A percentile compares a stretch with the other conserved stretches of the same genome.
These are phyloP conservation scores for Eidolon dupreanum DNA, from an alignment of 2,797 vertebrate species.

Conservation along the genomic window DNA sequence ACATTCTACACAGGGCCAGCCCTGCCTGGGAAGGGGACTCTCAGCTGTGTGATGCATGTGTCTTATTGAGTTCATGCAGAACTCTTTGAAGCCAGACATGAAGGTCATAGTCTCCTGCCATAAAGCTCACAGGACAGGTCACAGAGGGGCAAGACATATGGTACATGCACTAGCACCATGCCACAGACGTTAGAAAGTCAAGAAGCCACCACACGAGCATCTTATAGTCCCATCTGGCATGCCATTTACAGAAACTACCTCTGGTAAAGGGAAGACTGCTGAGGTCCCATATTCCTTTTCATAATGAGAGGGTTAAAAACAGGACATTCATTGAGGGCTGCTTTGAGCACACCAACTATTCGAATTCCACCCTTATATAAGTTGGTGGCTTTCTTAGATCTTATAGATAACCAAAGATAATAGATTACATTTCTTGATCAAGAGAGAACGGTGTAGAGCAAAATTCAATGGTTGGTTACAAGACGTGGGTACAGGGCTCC, in stretches of 20 bases:
- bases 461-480: not conserved
- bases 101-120: constrained; percentile 18
- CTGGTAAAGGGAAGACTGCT: constrained; percentile 28
- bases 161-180: constrained; percentile 73
- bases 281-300: not conserved
- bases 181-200: constrained; percentile 59
- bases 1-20: not conserved
- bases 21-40: not conserved
- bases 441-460: not conserved
- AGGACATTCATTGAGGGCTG: not conserved
- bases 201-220: constrained; percentile 28
- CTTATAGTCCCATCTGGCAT: not conserved
- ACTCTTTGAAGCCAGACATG: constrained; percentile 38
- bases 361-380: not conserved
- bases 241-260: constrained; percentile 49
- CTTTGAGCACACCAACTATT: not conserved
- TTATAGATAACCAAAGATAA: not conserved
- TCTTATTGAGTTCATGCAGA: constrained; percentile 37
- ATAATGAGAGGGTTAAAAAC: not conserved
- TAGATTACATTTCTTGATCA: not conserved
- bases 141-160: constrained; percentile 28
- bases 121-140: constrained; percentile 53
- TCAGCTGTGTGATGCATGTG: not conserved
- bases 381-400: not conserved
- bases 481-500: not conserved